Base-by-base conservation (phyloP, 2,888 invertebrate species). In the Altica lythri region DNA sequence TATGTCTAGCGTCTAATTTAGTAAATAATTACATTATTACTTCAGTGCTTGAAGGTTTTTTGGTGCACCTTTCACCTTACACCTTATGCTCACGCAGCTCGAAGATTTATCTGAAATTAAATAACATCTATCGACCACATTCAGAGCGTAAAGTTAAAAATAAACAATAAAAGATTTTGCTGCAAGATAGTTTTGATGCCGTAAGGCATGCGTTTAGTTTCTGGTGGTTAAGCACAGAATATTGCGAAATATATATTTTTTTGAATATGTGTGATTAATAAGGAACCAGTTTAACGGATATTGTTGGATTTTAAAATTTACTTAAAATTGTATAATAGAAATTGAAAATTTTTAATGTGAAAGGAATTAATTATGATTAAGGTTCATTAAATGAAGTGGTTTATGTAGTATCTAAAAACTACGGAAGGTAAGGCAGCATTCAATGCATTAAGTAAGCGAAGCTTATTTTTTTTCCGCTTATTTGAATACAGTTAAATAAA, bases 101-200 rank as follows among this genome's bases (percentile, higher is more conserved):
- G 13, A 10, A 14, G 34, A 22, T 45, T 22, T 45, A 45, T 34
- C 22, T 17, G 8, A 14, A 37, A 47, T 47, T 37, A 17, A 29
- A 47, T 47, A 47, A 47, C 22, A 18, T 29, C 16, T 12, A 22
- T 47, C 37, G 37, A 13, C 18, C 18, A 38, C 29, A 47, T 47
- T 47, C 25, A 47, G 47, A 47, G 37, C 38, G 47, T 47, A 38
- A 47, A 27, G n/a, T 37, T 29, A 22, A 34, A 45, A 45, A 45
- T 17, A 18, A 32, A 13, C 13, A 34, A 34, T 34, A 34, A 32
- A 12, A 30, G 30, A 43, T 43, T 35, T 43, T n/a, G 30, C n/a
- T 4, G 2, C 10, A 43, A 29, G 30, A 43, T 43, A 5, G 17
- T 29, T 43, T 17, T 43, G 30, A 30, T 25, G 8, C 19, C 13